A percentile compares a stretch with the other conserved stretches of the same genome.
phyloP scores from a whole-genome alignment of 2,797 vertebrate genomes.

The Falco naumanni region DNA sequence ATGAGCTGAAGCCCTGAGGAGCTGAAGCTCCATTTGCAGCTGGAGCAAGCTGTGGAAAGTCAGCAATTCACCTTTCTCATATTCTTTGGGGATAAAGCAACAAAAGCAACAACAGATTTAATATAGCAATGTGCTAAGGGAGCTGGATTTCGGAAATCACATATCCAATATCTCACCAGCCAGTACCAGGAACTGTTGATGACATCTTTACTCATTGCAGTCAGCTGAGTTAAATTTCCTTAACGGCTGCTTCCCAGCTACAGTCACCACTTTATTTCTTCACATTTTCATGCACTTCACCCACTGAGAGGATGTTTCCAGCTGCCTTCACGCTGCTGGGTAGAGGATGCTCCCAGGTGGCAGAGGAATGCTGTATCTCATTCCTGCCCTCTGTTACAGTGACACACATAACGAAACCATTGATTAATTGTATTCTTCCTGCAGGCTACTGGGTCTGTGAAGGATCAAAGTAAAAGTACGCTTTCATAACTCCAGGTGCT shows the following conservation, averaged over 20 bases:
- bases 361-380: neutral
- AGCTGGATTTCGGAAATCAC: slow-evolving; percentile 6
- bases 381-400: neutral
- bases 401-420: slow-evolving; percentile 5
- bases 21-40: slow-evolving; percentile 54
- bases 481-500: slow-evolving; percentile 34
- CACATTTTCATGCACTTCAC: neutral
- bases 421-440: slow-evolving; percentile 53
- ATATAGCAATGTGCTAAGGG: neutral
- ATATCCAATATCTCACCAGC: neutral
- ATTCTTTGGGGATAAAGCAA: slow-evolving; percentile 41
- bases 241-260: neutral
- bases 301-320: neutral
- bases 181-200: neutral
- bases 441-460: slow-evolving; percentile 24
- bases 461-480: slow-evolving; percentile 43
- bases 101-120: slow-evolving; percentile 28
- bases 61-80: slow-evolving; percentile 27
- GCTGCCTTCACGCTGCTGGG: neutral
- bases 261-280: slow-evolving; percentile 27
- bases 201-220: slow-evolving; percentile 14
- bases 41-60: neutral
- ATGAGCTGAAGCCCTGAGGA: slow-evolving; percentile 30
- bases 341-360: slow-evolving; percentile 33
- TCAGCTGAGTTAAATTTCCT: slow-evolving; percentile 23